Conservation (phyloP, 2,113 vertebrate species). For the Ibidorhyncha struthersii region DNA sequence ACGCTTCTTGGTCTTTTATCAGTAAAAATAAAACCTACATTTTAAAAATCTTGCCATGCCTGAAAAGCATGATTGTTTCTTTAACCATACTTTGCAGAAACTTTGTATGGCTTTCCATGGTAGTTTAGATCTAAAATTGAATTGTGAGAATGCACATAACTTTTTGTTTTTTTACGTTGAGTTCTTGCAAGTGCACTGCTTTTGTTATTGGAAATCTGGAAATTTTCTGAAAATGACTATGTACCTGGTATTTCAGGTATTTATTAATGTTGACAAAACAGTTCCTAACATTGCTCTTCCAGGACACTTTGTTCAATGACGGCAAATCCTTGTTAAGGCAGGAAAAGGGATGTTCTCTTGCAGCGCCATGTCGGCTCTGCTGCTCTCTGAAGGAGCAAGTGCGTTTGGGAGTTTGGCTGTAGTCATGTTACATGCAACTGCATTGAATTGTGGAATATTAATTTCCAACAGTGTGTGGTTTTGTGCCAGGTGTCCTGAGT, state of each 20-base stretch:
- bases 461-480: neutral
- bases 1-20: neutral
- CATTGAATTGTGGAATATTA: neutral
- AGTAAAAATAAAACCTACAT: neutral
- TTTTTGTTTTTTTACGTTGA: neutral
- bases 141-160: neutral
- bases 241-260: neutral
- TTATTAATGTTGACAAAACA: neutral
- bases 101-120: neutral
- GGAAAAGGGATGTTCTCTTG: neutral
- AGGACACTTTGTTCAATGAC: neutral
- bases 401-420: neutral
- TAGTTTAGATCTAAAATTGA: neutral
- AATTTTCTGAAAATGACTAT: neutral
- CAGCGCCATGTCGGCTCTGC: accelerated
- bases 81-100: neutral
- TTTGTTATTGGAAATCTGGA: neutral
- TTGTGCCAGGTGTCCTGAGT: neutral
- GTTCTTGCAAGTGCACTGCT: neutral
- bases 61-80: neutral
- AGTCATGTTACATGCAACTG: neutral
- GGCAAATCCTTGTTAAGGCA: neutral
- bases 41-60: neutral
- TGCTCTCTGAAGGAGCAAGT: neutral
- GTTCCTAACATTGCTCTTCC: neutral